Conservation (phyloP, 1,140 invertebrate genomes). For the Eurosta solidaginis region DNA sequence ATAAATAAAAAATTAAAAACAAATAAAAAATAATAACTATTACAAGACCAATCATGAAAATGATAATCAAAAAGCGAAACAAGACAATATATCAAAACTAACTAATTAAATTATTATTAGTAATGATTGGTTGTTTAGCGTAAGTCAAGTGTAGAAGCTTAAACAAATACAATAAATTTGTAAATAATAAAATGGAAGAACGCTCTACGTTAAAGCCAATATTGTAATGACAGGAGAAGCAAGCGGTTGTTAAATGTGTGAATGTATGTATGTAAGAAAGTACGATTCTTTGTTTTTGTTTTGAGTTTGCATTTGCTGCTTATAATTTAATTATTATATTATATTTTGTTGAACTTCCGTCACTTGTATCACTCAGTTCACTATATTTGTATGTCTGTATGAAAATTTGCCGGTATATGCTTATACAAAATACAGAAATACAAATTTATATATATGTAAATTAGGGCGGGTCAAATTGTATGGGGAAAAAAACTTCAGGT, state of each 20-base stretch:
- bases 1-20: too few relatives aligned
- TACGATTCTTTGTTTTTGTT: neutral
- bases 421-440: neutral
- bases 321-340: too few relatives aligned
- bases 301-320: neutral
- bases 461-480: too few relatives aligned
- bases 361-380: neutral
- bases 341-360: neutral
- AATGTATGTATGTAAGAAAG: neutral
- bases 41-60: neutral
- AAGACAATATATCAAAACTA: conserved; percentile 5
- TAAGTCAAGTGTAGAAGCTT: conserved; percentile 9
- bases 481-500: too few relatives aligned
- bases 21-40: neutral
- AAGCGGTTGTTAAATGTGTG: neutral
- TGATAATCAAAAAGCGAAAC: neutral
- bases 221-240: too few relatives aligned
- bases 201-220: neutral
- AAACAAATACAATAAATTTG: neutral
- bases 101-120: conserved; percentile 15
- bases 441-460: too few relatives aligned
- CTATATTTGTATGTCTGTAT: neutral
- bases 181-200: neutral
- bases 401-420: neutral
- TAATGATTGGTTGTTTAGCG: conserved; percentile 17